Evolutionary conservation across 2,113 vertebrate genomes (phyloP).

Genomic region (Oriolus oriolus): DNA sequence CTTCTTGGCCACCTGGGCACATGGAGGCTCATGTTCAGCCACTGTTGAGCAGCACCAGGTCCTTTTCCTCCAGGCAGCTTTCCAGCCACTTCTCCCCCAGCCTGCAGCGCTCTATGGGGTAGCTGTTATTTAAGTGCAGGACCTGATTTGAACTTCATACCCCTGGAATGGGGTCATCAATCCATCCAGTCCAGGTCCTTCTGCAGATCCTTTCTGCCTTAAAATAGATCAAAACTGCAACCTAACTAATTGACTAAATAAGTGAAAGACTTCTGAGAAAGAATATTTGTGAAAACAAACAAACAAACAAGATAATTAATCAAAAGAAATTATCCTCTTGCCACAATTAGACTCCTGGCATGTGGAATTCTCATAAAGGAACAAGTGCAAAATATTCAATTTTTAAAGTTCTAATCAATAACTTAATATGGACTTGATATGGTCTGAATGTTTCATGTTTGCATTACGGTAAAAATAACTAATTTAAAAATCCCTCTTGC

Average conservation of each 20-base stretch:
- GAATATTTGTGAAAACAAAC: background rate
- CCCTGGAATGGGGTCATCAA: background rate
- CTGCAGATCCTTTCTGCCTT: background rate
- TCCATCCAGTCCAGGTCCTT: background rate
- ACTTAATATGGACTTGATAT: background rate
- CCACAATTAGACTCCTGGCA: background rate
- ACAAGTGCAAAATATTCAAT: background rate
- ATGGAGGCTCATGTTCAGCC: background rate
- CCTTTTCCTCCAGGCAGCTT: background rate
- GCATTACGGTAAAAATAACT: background rate
- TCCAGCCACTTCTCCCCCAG: background rate
- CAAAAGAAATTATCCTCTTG: background rate
- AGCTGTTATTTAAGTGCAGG: background rate
- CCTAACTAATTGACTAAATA: background rate
- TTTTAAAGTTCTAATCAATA: slow-evolving; percentile 10
- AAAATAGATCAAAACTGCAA: background rate
- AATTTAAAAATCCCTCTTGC: slow-evolving; percentile 1
- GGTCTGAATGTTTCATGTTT: background rate
- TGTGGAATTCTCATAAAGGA: background rate
- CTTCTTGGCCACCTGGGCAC: background rate
- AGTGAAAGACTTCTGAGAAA: background rate
- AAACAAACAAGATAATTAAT: background rate
- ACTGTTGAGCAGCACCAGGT: rapidly evolving
- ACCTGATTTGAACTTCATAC: background rate
- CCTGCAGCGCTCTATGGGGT: rapidly evolving